phyloP scores from a whole-genome alignment of 1,140 invertebrate species.

The Eumeta japonica region DNA sequence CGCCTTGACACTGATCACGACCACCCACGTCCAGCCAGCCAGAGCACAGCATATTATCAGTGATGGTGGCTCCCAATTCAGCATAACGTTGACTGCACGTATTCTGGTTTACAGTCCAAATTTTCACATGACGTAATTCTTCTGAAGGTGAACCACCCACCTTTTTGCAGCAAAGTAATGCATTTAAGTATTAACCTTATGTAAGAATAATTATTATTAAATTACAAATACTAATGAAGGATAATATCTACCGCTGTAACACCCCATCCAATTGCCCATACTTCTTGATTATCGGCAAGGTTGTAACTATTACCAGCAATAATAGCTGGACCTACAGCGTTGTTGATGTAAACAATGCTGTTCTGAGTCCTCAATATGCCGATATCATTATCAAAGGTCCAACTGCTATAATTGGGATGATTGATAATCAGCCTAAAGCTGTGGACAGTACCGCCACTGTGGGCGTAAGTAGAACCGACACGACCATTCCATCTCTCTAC shows the following conservation, averaged over 20 bases:
- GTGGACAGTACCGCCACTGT: slow-evolving; percentile 20
- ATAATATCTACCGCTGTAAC: slow-evolving; percentile 10
- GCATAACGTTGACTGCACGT: slow-evolving; percentile 14
- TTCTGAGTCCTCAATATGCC: slow-evolving; percentile 27
- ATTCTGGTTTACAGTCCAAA: slow-evolving; percentile 16
- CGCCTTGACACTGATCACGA: no score
- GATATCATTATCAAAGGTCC: slow-evolving; percentile 62
- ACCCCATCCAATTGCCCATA: slow-evolving; percentile 24
- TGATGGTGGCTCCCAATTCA: not conserved
- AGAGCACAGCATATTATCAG: no score
- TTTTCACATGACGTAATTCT: slow-evolving; percentile 20
- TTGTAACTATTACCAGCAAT: slow-evolving; percentile 22
- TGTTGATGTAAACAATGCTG: slow-evolving; percentile 29
- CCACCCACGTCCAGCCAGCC: no score
- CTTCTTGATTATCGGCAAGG: slow-evolving; percentile 15
- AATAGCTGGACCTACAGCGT: slow-evolving; percentile 8
- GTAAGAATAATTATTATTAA: slow-evolving; percentile 5
- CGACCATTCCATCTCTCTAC: slow-evolving; percentile 18
- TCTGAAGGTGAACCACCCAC: slow-evolving; percentile 10
- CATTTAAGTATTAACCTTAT: not conserved
- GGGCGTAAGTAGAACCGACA: slow-evolving; percentile 23
- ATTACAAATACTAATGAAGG: not conserved
- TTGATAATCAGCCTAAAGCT: slow-evolving; percentile 16
- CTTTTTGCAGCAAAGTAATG: slow-evolving; percentile 15
- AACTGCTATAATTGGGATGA: slow-evolving; percentile 57